These are phyloP conservation scores for Gymnodraco acuticeps DNA, from an alignment of 2,797 vertebrate genomes.

Conservation along the genomic window DNA sequence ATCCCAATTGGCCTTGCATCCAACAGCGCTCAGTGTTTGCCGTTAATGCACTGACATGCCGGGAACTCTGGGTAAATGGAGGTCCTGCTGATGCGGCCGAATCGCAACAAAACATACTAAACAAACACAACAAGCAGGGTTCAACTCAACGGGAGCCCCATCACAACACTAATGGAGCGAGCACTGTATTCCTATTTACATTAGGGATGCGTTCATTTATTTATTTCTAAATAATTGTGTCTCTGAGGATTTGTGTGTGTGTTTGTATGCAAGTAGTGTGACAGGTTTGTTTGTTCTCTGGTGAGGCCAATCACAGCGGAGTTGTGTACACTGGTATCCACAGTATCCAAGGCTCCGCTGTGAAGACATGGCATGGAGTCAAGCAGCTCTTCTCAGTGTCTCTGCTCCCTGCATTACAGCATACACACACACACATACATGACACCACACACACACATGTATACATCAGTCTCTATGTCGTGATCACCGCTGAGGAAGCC, in stretches of 20 bases:
- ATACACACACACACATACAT: constrained; percentile 4
- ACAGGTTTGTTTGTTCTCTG: constrained; percentile 61
- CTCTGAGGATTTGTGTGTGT: constrained; percentile 41
- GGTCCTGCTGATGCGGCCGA: constrained; percentile 49
- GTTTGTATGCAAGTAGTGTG: constrained; percentile 34
- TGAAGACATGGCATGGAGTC: constrained; percentile 56
- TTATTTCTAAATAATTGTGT: constrained; percentile 64
- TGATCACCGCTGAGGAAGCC: constrained; percentile 51
- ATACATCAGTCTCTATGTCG: constrained; percentile 27
- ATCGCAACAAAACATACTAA: constrained; percentile 61
- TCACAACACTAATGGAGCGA: constrained; percentile 69
- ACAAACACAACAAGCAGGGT: constrained; percentile 58
- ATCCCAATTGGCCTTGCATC: constrained; percentile 38
- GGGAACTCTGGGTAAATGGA: constrained; percentile 58
- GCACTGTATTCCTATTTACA: constrained; percentile 54
- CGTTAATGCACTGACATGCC: constrained; percentile 60
- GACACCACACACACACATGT: constrained; percentile 7
- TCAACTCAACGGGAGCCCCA: constrained; percentile 49
- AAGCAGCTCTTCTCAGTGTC: constrained; percentile 50
- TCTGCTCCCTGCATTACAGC: constrained; percentile 37
- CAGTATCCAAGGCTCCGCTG: constrained; percentile 57
- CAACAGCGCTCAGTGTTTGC: constrained; percentile 41
- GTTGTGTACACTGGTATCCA: constrained; percentile 40
- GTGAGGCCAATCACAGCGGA: constrained; percentile 46
- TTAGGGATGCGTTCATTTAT: constrained; percentile 57